Percentiles rank a stretch among this genome's conserved stretches.
Conservation (phyloP, 2,888 invertebrate genomes). For the Caenorhabditis imperialis region DNA sequence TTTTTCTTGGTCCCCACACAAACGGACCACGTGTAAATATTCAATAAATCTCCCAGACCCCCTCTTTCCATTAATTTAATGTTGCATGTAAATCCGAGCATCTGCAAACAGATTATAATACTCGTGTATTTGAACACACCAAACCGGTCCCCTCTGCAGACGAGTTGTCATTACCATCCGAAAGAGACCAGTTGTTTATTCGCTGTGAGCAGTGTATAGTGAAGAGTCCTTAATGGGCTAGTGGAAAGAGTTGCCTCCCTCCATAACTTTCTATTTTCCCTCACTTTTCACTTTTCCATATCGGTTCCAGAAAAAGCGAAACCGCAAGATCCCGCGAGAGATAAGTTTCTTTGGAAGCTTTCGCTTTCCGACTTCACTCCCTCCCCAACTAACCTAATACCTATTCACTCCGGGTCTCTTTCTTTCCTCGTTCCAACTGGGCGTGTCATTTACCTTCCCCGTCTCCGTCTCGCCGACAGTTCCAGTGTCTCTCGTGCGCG, state of each 20-base stretch:
- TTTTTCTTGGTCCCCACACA: background rate
- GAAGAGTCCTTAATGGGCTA: conserved; percentile 37
- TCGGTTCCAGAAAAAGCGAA: too few species aligned
- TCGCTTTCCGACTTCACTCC: conserved; percentile 22
- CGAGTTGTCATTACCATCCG: too few species aligned
- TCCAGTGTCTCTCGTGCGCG: conserved; percentile 16
- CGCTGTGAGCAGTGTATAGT: conserved; percentile 31
- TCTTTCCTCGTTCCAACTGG: conserved; percentile 25
- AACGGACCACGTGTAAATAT: conserved; percentile 3
- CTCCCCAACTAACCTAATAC: conserved; percentile 47
- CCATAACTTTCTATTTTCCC: too few species aligned
- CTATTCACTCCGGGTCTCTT: conserved; percentile 16
- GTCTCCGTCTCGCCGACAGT: conserved; percentile 25
- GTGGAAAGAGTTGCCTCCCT: background rate
- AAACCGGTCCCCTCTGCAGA: conserved; percentile 3
- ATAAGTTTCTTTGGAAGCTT: too few species aligned
- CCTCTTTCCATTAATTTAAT: too few species aligned
- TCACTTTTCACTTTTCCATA: too few species aligned
- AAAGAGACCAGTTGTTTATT: conserved; percentile 40
- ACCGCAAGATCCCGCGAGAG: too few species aligned
- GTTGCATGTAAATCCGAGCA: conserved; percentile 8
- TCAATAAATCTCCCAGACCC: conserved; percentile 10
- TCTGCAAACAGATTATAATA: conserved; percentile 23
- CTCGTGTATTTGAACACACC: conserved; percentile 18
- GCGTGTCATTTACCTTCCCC: conserved; percentile 31